Conservation (phyloP, 2,797 vertebrate species). For the Oreochromis grahami region DNA sequence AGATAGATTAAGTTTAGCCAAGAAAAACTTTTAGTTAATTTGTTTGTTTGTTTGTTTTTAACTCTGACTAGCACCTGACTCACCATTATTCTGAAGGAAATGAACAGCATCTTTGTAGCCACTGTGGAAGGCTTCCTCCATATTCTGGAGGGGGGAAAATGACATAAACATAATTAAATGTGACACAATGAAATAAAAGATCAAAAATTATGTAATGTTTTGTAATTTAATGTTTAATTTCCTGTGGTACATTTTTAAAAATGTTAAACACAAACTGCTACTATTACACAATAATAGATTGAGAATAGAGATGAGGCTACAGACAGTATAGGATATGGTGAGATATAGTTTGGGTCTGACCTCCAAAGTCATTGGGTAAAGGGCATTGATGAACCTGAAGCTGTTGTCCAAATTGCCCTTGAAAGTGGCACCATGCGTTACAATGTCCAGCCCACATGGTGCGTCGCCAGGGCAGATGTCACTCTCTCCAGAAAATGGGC, state of each 20-base stretch:
- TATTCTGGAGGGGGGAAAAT: slow-evolving; percentile 61
- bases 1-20: not conserved
- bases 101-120: slow-evolving; percentile 82
- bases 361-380: slow-evolving; percentile 79
- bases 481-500: slow-evolving; percentile 85
- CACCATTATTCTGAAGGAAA: slow-evolving; percentile 81
- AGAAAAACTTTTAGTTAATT: not conserved
- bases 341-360: slow-evolving; percentile 58
- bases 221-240: not conserved
- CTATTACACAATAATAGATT: not conserved
- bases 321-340: not conserved
- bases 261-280: not conserved
- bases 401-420: slow-evolving; percentile 84
- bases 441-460: slow-evolving; percentile 72
- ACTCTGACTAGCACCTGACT: slow-evolving; percentile 39
- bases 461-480: slow-evolving; percentile 86
- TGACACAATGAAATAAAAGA: not conserved
- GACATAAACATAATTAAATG: not conserved
- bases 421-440: slow-evolving; percentile 75
- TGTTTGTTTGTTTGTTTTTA: not conserved
- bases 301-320: not conserved
- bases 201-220: not conserved
- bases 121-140: slow-evolving; percentile 80
- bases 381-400: slow-evolving; percentile 75
- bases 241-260: not conserved